Evolutionary conservation across 2,113 vertebrate genomes (phyloP).

Genomic region (Epinephelus cyanopodus): DNA sequence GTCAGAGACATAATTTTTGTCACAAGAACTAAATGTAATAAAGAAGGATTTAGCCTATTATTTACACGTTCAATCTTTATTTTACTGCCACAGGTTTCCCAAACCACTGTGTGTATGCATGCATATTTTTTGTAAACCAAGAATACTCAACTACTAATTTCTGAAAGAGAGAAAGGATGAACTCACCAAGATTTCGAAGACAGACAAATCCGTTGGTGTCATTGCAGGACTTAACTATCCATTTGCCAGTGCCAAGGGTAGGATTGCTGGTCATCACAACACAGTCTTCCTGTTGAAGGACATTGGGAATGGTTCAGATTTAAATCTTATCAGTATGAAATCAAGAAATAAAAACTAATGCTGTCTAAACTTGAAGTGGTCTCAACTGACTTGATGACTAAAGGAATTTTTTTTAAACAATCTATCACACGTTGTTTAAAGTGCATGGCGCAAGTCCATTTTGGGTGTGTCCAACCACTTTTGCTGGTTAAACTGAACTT

Average conservation of each 20-base stretch:
- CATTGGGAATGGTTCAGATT: background rate
- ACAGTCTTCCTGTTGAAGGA: slow-evolving; percentile 85
- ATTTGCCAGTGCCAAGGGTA: slow-evolving; percentile 82
- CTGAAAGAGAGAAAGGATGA: background rate
- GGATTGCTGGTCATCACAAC: slow-evolving; percentile 81
- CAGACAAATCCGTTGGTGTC: slow-evolving; percentile 88
- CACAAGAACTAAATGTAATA: background rate
- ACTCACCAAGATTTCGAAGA: slow-evolving; percentile 84
- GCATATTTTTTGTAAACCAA: too few species aligned
- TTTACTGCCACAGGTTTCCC: background rate
- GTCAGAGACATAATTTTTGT: background rate
- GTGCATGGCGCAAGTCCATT: too few species aligned
- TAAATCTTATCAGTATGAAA: background rate
- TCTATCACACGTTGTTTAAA: too few species aligned
- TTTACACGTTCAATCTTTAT: too few species aligned
- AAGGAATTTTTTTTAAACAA: too few species aligned
- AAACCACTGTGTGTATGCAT: background rate
- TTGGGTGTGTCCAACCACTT: too few species aligned
- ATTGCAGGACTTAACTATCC: slow-evolving; percentile 87
- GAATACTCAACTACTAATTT: background rate
- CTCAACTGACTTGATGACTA: background rate
- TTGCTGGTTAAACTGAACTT: too few species aligned
- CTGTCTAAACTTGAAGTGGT: background rate
- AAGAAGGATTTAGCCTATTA: too few species aligned
- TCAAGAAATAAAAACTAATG: background rate